phyloP scores from a whole-genome alignment of 1,140 invertebrate genomes.

The Diabrotica virgifera region DNA sequence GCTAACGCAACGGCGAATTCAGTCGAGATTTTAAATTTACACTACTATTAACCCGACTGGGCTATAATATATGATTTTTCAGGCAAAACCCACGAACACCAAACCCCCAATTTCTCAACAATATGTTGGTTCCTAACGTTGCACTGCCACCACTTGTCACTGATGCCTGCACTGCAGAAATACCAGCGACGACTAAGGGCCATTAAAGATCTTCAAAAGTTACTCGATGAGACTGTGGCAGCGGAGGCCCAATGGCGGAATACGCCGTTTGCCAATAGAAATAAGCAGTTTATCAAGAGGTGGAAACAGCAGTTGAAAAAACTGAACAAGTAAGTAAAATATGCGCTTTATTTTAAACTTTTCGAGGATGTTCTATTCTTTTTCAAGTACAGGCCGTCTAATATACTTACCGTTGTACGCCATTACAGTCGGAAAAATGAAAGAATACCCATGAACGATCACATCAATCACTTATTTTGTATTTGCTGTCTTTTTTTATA shows the following conservation, averaged over 20 bases:
- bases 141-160: conserved; percentile 87
- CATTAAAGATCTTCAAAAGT: conserved; percentile 85
- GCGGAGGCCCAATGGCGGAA: conserved; percentile 82
- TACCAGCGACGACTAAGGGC: conserved; percentile 80
- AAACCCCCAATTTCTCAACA: conserved; percentile 86
- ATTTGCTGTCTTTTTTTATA: no score
- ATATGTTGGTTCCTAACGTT: conserved; percentile 96
- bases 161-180: conserved; percentile 83
- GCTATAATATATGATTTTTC: not conserved
- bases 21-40: no score
- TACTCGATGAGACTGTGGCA: conserved; percentile 82
- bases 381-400: conserved; percentile 3
- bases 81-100: conserved; percentile 60
- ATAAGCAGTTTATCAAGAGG: conserved; percentile 78
- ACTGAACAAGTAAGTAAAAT: conserved; percentile 52
- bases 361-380: not conserved
- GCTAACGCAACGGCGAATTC: no score
- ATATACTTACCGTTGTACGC: no score
- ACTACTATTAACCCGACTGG: no score
- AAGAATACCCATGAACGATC: no score
- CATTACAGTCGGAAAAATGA: no score
- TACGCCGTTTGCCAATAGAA: conserved; percentile 71
- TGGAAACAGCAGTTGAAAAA: conserved; percentile 82
- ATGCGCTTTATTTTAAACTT: not conserved
- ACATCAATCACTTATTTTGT: no score